Conservation (phyloP, 2,888 invertebrate genomes). For the Sthenelais limicola region DNA sequence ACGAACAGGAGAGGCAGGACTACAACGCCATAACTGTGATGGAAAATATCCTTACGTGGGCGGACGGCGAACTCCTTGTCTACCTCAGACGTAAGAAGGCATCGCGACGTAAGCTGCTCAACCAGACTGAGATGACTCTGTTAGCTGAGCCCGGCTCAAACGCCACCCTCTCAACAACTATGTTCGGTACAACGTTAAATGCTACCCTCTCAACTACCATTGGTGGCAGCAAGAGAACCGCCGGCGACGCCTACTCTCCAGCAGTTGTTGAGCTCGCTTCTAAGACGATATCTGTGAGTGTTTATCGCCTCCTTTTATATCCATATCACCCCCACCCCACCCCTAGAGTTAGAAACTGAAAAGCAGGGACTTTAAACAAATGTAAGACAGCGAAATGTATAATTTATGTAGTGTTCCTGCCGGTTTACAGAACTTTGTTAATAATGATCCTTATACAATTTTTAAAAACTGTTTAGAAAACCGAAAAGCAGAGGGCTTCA, state of each 20-base stretch:
- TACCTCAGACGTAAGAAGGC: conserved; percentile 40
- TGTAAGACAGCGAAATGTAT: no score
- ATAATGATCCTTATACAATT: no score
- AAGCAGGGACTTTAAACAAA: no score
- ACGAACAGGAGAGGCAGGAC: conserved; percentile 45
- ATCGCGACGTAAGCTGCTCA: conserved; percentile 23
- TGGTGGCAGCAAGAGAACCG: conserved; percentile 17
- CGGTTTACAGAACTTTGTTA: no score
- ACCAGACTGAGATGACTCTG: conserved; percentile 38
- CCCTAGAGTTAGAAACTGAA: no score
- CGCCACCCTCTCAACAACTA: not conserved
- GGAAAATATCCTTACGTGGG: conserved; percentile 51
- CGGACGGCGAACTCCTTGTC: conserved; percentile 49
- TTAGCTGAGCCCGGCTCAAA: not conserved
- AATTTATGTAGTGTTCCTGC: no score
- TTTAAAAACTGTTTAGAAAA: no score
- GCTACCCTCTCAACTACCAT: conserved; percentile 18
- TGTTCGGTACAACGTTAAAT: not conserved
- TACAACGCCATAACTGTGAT: conserved; percentile 47
- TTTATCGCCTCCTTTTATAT: no score
- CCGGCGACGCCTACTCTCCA: conserved; percentile 18
- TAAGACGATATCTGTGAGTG: conserved; percentile 1
- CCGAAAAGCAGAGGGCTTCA: no score
- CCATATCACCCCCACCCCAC: no score
- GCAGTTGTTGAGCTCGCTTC: not conserved